phyloP scores from a whole-genome alignment of 1,140 invertebrate species.

The Stratiolaelaps scimitus region DNA sequence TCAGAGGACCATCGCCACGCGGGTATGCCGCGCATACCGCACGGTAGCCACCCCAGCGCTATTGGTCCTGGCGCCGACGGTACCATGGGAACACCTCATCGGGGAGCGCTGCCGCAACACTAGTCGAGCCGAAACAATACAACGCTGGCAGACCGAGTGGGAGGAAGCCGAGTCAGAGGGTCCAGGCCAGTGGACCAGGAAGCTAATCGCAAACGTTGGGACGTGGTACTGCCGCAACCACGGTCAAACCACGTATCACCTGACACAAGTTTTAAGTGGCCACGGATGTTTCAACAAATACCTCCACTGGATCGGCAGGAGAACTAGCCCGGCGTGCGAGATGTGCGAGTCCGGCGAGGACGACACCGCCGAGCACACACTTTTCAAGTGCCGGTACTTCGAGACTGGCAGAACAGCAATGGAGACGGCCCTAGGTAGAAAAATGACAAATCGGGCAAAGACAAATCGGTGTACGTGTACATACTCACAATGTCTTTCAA shows the following conservation, averaged over 20 bases:
- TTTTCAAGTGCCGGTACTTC: background rate
- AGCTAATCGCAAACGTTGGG: background rate
- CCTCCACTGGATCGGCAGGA: background rate
- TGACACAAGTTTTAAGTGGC: background rate
- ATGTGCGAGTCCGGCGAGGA: background rate
- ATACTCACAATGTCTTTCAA: too few species aligned
- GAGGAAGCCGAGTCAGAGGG: background rate
- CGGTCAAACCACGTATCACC: slow-evolving; percentile 7
- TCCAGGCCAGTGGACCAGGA: background rate
- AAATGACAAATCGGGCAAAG: too few species aligned
- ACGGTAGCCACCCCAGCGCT: background rate
- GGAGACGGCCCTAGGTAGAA: too few species aligned
- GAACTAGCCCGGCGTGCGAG: background rate
- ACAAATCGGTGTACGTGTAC: too few species aligned
- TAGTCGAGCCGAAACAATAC: background rate
- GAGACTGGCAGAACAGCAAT: too few species aligned
- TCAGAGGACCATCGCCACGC: background rate
- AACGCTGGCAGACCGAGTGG: background rate
- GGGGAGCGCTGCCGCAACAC: background rate
- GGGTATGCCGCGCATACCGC: background rate
- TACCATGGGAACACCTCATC: background rate
- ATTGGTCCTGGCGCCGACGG: background rate
- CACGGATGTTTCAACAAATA: background rate
- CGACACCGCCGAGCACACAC: background rate
- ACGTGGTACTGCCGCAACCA: background rate